A percentile compares a stretch with the other conserved stretches of the same genome.
Evolutionary conservation across 37 sponge, comb jelly and placozoan species (phyloP).

Genomic region (Axinella damicornis): DNA sequence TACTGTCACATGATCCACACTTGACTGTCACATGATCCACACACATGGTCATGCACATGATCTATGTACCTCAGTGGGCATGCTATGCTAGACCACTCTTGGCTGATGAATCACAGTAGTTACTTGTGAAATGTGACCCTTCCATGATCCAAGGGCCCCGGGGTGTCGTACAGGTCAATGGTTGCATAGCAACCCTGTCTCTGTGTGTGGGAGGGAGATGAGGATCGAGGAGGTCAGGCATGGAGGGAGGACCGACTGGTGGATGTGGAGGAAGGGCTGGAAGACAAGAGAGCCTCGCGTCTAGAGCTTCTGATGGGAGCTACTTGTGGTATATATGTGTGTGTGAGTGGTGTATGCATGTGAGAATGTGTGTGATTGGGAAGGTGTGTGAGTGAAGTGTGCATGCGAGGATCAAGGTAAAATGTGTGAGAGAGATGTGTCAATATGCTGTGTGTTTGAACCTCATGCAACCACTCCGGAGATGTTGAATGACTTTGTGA

Average conservation of each 20-base stretch:
- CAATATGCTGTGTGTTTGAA: too few relatives aligned
- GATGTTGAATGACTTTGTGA: too few relatives aligned
- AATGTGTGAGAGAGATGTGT: too few relatives aligned
- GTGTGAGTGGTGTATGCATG: too few relatives aligned
- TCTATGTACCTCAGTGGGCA: background rate
- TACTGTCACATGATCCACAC: too few relatives aligned
- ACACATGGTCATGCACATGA: too few relatives aligned
- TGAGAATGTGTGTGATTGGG: too few relatives aligned
- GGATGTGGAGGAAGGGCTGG: conserved; percentile 9
- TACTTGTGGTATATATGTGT: too few relatives aligned
- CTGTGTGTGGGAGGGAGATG: background rate
- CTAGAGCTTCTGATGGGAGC: background rate
- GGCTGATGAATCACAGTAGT: conserved; percentile 16
- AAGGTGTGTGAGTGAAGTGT: too few relatives aligned
- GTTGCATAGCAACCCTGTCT: background rate
- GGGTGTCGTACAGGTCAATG: background rate
- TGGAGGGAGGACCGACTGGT: background rate
- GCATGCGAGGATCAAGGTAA: too few relatives aligned
- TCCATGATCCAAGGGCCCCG: background rate
- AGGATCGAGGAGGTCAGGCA: background rate
- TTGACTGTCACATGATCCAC: too few relatives aligned
- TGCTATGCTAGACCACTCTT: conserved; percentile 32
- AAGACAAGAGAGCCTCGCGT: conserved; percentile 27
- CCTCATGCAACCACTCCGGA: too few relatives aligned
- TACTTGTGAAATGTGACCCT: conserved; percentile 26